A percentile compares a stretch with the other conserved stretches of the same genome.
These are phyloP conservation scores for Linnaemya vulpina DNA, from an alignment of 2,888 invertebrate species.

Conservation along the genomic window DNA sequence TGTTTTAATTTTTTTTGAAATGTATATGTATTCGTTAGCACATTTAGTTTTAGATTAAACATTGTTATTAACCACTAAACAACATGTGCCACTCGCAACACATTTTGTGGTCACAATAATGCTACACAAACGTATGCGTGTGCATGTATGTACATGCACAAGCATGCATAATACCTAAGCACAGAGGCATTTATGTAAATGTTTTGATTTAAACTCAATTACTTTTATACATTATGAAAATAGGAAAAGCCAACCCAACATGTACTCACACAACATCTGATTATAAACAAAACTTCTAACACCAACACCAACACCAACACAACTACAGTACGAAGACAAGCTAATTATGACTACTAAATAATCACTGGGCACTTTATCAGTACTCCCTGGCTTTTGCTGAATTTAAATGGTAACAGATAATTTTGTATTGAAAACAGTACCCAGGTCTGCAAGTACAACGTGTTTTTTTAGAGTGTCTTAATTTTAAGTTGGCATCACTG, in stretches of 20 bases:
- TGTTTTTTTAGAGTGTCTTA: too few relatives aligned
- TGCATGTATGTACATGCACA: neutral
- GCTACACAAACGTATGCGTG: conserved; percentile 16
- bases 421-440: neutral
- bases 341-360: conserved; percentile 10
- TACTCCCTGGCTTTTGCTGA: neutral
- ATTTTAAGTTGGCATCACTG: too few relatives aligned
- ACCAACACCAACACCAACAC: neutral
- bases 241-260: neutral
- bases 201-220: conserved; percentile 58
- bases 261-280: neutral
- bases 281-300: conserved; percentile 1
- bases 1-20: too few relatives aligned
- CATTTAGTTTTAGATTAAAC: conserved; percentile 68
- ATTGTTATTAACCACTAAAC: conserved; percentile 70
- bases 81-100: conserved; percentile 70
- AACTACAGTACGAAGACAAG: neutral
- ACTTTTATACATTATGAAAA: conserved; percentile 46
- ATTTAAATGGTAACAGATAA: neutral
- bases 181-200: too few relatives aligned
- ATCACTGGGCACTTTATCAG: neutral
- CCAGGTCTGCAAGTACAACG: too few relatives aligned
- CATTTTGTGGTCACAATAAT: conserved; percentile 62
- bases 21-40: conserved; percentile 1
- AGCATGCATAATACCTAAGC: neutral